A percentile compares a stretch with the other conserved stretches of the same genome.
Evolutionary conservation across 2,113 vertebrate genomes (phyloP).

Genomic region (Nibea albiflora): DNA sequence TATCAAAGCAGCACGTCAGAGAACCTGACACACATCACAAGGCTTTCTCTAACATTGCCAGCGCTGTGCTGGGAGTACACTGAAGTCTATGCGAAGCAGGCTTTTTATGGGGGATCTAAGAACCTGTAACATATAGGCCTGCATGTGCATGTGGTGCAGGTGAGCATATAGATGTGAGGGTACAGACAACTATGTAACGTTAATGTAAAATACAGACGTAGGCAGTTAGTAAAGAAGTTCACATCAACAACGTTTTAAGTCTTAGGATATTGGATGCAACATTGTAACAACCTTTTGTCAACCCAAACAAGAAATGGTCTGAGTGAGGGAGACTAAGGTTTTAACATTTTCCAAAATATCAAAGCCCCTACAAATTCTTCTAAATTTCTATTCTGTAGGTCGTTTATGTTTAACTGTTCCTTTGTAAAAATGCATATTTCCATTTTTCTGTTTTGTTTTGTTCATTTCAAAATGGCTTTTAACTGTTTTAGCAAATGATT

Average conservation of each 20-base stretch:
- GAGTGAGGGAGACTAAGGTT: too few species aligned
- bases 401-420: too few species aligned
- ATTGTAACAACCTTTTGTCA: not conserved
- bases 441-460: too few species aligned
- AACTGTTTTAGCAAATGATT: too few species aligned
- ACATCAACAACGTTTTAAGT: not conserved
- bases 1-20: conserved; percentile 71
- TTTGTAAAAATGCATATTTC: too few species aligned
- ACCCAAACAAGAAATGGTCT: too few species aligned
- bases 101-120: conserved; percentile 30
- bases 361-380: too few species aligned
- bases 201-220: not conserved
- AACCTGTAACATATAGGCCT: conserved; percentile 14
- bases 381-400: too few species aligned
- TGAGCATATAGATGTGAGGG: not conserved
- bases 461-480: not conserved
- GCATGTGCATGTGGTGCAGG: not conserved
- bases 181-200: not conserved
- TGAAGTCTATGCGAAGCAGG: conserved; percentile 36
- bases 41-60: conserved; percentile 41
- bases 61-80: conserved; percentile 37
- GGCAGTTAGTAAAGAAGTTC: not conserved
- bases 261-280: not conserved
- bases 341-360: too few species aligned
- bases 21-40: conserved; percentile 69